Base-by-base conservation (phyloP, 2,888 invertebrate species). In the Megaustenia siamemsis region DNA sequence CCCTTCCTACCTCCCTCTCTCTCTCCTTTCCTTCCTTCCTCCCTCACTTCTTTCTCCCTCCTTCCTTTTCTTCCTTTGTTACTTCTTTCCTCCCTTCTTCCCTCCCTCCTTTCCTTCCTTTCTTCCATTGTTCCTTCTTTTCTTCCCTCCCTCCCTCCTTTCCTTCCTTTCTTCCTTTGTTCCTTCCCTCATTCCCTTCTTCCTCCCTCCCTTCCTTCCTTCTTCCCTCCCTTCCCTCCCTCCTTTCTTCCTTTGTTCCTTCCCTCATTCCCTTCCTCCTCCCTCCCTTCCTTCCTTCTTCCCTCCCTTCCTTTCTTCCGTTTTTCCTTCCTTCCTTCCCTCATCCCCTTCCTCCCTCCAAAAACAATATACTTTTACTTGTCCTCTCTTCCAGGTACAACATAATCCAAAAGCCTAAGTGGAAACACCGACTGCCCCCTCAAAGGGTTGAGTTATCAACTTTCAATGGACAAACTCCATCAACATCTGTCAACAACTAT, bases 351-450 rank as follows among this genome's bases (percentile, higher is more conserved):
- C 45, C 12, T 45, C 45, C n/a, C n/a, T n/a, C n/a, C n/a, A n/a
- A n/a, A n/a, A 18, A 10, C 21, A n/a, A 68, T 69, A 24, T 12
- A 40, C 32, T 49, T 49, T 75, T 75, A 12, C 4, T 49, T 75
- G 28, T 15, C 32, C 3, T 28, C 2, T 43, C 12, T 49, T 76
- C 38, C 68, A 79, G 79, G 79, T 79, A 79, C 79, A 79, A 35
- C 60, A 79, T 28, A 79, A 79, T 68, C 79, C 79, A n/a, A 79
- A 79, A 66, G 79, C 79, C n/a, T 79, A 77, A 28, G 5, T 43
- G n/a, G 77, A 1, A 60, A 43, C n/a, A 12, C 32, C n/a, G n/a
- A 1, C 43, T 28, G n/a, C n/a, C n/a, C n/a, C n/a, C n/a, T n/a
- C n/a, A n/a, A n/a, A n/a, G n/a, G n/a, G n/a, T n/a, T n/a, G n/a